A percentile compares a stretch with the other conserved stretches of the same genome.
Evolutionary conservation across 2,797 vertebrate genomes (phyloP).

Genomic region (Diplodus sargus): DNA sequence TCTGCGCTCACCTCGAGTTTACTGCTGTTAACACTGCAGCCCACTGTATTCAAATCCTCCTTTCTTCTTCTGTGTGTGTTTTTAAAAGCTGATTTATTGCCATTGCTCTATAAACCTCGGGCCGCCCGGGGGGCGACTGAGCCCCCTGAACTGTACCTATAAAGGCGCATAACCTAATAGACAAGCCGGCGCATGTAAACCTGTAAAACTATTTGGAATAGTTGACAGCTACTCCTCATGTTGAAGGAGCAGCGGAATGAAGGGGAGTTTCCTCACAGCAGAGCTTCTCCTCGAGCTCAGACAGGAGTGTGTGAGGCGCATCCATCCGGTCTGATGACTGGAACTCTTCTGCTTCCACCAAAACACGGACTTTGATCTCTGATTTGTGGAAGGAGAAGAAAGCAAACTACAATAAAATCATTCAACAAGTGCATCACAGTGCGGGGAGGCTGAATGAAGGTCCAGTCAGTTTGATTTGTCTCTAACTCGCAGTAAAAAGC

Average conservation of each 20-base stretch:
- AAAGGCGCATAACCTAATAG: conserved; percentile 76
- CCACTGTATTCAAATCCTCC: conserved; percentile 54
- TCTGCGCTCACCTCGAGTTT: conserved; percentile 21
- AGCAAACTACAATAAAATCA: neutral
- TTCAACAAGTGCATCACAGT: neutral
- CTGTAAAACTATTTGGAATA: conserved; percentile 86
- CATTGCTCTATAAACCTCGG: conserved; percentile 52
- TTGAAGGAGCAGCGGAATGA: conserved; percentile 47
- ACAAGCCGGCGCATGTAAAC: conserved; percentile 83
- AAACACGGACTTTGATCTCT: neutral
- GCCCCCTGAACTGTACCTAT: conserved; percentile 74
- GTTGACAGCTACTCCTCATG: conserved; percentile 76
- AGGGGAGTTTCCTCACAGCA: conserved; percentile 49
- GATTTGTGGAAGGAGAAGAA: neutral
- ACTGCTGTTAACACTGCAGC: conserved; percentile 21
- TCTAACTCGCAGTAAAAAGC: conserved; percentile 7
- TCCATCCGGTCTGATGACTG: conserved; percentile 15
- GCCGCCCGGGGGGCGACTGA: conserved; percentile 43
- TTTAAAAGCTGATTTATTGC: conserved; percentile 68
- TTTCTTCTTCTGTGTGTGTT: conserved; percentile 5
- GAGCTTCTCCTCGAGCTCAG: conserved; percentile 17
- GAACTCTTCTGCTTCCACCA: neutral
- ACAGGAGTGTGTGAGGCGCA: conserved; percentile 17
- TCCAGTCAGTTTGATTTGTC: conserved; percentile 11
- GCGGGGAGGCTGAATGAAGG: neutral